A percentile compares a stretch with the other conserved stretches of the same genome.
phyloP scores from a whole-genome alignment of 2,888 invertebrate species.

The Nezara viridula region DNA sequence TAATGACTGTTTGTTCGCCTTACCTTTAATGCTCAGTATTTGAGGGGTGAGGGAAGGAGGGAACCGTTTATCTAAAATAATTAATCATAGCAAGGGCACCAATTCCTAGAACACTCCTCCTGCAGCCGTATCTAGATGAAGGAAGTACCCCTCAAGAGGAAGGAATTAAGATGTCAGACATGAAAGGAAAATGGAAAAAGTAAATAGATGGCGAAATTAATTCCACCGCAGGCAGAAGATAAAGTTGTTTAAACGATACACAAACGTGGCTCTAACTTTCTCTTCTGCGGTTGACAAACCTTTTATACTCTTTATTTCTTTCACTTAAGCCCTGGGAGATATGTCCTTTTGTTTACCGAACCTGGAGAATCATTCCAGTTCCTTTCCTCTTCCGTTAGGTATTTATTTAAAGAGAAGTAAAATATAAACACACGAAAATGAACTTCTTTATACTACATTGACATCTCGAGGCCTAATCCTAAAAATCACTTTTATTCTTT shows the following conservation, averaged over 20 bases:
- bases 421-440: neutral
- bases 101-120: neutral
- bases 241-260: constrained; percentile 35
- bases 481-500: no score
- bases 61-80: neutral
- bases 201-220: constrained; percentile 14
- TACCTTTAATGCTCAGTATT: neutral
- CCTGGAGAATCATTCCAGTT: neutral
- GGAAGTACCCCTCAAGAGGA: neutral
- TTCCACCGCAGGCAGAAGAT: neutral
- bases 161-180: constrained; percentile 7
- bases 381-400: neutral
- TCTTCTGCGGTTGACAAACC: constrained; percentile 25
- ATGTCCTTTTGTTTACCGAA: neutral
- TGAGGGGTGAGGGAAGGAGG: no score
- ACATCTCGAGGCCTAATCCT: no score
- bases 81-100: neutral
- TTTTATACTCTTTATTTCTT: constrained; percentile 46
- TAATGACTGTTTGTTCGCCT: neutral
- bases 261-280: constrained; percentile 11
- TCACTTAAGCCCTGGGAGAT: neutral
- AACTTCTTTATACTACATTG: neutral
- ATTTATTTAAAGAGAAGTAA: neutral
- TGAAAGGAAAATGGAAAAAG: neutral
- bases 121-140: neutral